Evolutionary conservation across 2,113 vertebrate species (phyloP).

Genomic region (Malurus melanocephalus): DNA sequence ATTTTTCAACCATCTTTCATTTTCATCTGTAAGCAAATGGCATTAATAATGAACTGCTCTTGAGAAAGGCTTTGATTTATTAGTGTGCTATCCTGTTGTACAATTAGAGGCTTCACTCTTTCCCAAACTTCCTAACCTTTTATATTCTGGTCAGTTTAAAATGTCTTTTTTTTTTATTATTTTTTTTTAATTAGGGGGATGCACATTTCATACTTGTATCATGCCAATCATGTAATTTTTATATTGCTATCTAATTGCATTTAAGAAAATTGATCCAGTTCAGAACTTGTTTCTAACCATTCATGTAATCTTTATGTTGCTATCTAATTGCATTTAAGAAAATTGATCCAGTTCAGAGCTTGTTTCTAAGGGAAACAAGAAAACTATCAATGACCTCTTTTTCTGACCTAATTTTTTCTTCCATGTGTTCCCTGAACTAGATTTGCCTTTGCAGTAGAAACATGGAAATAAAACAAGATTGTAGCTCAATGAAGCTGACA

Average conservation of each 20-base stretch:
- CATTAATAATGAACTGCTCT: conserved; percentile 15
- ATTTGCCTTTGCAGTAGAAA: neutral
- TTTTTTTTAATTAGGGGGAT: neutral
- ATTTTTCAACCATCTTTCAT: conserved; percentile 30
- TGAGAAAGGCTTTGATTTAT: conserved; percentile 21
- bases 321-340: neutral
- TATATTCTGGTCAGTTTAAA: neutral
- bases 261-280: neutral
- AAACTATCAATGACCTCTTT: neutral
- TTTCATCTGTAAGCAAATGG: neutral
- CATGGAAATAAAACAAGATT: neutral
- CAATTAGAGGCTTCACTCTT: neutral
- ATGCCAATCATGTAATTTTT: neutral
- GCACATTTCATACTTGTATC: neutral
- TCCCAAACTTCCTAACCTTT: neutral
- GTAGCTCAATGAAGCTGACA: neutral
- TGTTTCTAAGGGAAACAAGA: neutral
- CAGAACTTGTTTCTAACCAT: neutral
- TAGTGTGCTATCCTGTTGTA: neutral
- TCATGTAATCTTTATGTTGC: neutral
- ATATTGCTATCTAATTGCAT: neutral
- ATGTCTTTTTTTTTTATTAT: neutral
- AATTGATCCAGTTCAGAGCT: neutral
- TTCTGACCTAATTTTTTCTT: neutral
- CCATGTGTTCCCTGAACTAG: neutral